Percentiles rank a stretch among this genome's conserved stretches.
Evolutionary conservation across 2,888 invertebrate genomes (phyloP).

Genomic region (Hirtodrosophila cameraria): DNA sequence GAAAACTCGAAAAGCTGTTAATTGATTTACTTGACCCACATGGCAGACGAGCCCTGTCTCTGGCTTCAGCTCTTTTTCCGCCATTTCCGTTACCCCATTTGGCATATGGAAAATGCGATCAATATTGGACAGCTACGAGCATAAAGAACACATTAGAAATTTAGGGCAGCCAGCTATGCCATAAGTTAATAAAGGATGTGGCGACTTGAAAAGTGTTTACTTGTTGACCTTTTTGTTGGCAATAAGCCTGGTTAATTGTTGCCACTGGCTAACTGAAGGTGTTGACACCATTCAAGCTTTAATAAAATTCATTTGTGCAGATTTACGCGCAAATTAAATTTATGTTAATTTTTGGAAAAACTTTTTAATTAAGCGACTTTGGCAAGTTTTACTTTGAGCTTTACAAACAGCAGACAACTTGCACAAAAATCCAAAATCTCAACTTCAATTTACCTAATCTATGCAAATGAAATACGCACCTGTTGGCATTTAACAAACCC

Average conservation of each 20-base stretch:
- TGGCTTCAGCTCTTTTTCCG: conserved; percentile 6
- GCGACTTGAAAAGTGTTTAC: conserved; percentile 7
- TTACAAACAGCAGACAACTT: conserved; percentile 18
- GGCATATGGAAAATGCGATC: conserved; percentile 52
- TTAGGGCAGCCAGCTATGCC: background rate
- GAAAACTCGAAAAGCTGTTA: conserved; percentile 59
- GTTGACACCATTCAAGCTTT: conserved; percentile 37
- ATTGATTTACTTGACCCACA: conserved; percentile 76
- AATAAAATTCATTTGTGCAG: conserved; percentile 47
- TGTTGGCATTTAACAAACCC: conserved; percentile 46
- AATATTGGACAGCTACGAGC: conserved; percentile 64
- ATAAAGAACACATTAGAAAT: conserved; percentile 9
- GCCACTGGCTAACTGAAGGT: conserved; percentile 27
- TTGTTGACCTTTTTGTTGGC: conserved; percentile 16
- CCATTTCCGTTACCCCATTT: conserved; percentile 10
- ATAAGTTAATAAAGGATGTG: conserved; percentile 7
- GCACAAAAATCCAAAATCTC: conserved; percentile 18
- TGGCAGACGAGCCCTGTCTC: conserved; percentile 26
- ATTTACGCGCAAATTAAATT: conserved; percentile 59
- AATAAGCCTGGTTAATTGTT: conserved; percentile 37
- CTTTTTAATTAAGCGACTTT: conserved; percentile 68
- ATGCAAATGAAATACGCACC: conserved; percentile 73
- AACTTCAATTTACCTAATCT: conserved; percentile 56
- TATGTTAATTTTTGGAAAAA: conserved; percentile 70
- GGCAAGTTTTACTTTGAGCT: conserved; percentile 28